Conservation (phyloP, 2,888 invertebrate genomes). For the Acanthoscelides obtectus region DNA sequence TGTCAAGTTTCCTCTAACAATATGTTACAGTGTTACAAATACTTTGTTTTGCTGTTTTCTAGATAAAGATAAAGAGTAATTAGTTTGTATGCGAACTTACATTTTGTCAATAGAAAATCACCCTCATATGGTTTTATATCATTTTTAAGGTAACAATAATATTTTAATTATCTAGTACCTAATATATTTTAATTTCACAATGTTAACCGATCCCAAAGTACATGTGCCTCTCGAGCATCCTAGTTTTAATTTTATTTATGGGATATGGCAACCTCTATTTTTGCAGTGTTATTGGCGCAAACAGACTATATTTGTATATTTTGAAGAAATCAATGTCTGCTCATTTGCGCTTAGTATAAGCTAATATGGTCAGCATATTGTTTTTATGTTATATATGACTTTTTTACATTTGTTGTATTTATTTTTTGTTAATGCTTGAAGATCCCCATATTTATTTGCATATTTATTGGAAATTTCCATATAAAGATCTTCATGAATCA, state of each 20-base stretch:
- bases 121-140: neutral
- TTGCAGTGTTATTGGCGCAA: neutral
- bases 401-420: neutral
- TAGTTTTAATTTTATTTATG: neutral
- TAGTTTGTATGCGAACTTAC: no score
- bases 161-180: neutral
- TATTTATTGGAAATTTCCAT: neutral
- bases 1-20: no score
- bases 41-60: no score
- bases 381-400: neutral
- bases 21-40: no score
- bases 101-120: no score
- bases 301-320: neutral
- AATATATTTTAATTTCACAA: neutral
- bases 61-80: no score
- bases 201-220: neutral
- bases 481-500: neutral
- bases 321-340: neutral
- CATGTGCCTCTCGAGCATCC: neutral
- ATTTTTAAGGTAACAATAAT: neutral
- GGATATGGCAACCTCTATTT: neutral
- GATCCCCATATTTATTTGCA: neutral
- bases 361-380: neutral
- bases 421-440: neutral
- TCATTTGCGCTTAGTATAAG: neutral